These are phyloP conservation scores for Anoncus sp. DNA, from an alignment of 2,888 invertebrate species.

Conservation along the genomic window DNA sequence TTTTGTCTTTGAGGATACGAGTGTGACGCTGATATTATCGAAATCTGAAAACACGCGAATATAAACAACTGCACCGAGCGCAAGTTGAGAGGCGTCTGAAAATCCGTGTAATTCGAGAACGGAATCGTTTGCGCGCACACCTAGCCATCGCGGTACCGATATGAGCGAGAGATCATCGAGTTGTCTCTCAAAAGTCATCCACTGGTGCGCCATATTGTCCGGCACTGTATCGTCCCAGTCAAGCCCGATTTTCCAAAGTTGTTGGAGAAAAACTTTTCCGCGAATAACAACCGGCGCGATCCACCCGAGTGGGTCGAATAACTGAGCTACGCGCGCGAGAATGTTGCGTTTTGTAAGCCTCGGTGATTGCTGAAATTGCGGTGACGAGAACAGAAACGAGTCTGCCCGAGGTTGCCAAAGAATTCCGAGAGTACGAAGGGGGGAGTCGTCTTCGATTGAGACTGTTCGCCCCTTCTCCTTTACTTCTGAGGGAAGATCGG, in stretches of 20 bases:
- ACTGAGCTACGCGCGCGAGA: slow-evolving; percentile 36
- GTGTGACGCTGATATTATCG: slow-evolving; percentile 16
- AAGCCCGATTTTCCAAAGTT: slow-evolving; percentile 48
- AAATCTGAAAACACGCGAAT: slow-evolving; percentile 1
- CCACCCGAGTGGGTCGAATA: slow-evolving; percentile 60
- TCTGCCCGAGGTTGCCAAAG: slow-evolving; percentile 48
- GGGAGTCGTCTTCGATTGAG: slow-evolving; percentile 16
- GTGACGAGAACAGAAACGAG: slow-evolving; percentile 39
- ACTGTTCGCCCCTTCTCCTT: not conserved
- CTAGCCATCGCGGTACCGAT: slow-evolving; percentile 15
- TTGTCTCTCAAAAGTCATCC: slow-evolving; percentile 6
- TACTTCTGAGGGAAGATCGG: not conserved
- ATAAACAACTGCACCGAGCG: slow-evolving; percentile 14
- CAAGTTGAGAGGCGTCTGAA: slow-evolving; percentile 43
- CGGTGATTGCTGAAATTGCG: not conserved
- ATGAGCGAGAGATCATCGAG: slow-evolving; percentile 4
- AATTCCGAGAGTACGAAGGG: slow-evolving; percentile 49
- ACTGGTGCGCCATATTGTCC: slow-evolving; percentile 20
- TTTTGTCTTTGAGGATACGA: slow-evolving; percentile 48
- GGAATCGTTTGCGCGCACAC: not conserved
- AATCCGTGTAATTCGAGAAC: slow-evolving; percentile 42
- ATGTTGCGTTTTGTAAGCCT: slow-evolving; percentile 44
- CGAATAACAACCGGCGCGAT: slow-evolving; percentile 50
- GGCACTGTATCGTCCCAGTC: slow-evolving; percentile 46
- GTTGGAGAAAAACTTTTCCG: slow-evolving; percentile 57